These are phyloP conservation scores for Minunthozetes semirufus DNA, from an alignment of 2,888 invertebrate genomes.

Conservation along the genomic window DNA sequence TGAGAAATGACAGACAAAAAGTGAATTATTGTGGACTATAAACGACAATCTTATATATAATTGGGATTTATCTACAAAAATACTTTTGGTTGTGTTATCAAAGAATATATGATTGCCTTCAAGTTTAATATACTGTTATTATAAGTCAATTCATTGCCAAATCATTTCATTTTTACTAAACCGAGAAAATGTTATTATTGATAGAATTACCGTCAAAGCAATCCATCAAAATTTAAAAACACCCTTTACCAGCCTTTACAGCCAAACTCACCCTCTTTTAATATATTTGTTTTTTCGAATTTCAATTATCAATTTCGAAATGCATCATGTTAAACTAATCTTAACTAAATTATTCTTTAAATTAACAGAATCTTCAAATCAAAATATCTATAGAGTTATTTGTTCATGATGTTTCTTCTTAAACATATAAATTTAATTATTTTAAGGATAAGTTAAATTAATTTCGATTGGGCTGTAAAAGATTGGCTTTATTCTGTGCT, in stretches of 20 bases:
- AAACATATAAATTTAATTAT: too few relatives aligned
- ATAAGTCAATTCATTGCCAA: conserved; percentile 24
- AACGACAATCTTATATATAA: conserved; percentile 2
- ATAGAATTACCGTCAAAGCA: background rate
- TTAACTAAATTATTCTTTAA: too few relatives aligned
- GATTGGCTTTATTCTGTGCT: background rate
- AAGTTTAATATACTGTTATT: conserved; percentile 27
- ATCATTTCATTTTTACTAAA: conserved; percentile 26
- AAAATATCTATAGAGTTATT: too few relatives aligned
- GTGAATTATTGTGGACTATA: background rate
- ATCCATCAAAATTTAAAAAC: background rate
- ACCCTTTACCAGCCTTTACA: background rate
- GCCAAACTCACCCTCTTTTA: too few relatives aligned
- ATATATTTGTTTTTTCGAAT: too few relatives aligned
- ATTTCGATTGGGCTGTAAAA: too few relatives aligned
- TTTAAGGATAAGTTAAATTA: too few relatives aligned
- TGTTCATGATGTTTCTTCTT: too few relatives aligned
- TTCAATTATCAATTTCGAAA: too few relatives aligned
- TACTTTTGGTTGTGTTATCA: conserved; percentile 32
- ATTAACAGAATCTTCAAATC: too few relatives aligned
- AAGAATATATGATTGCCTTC: conserved; percentile 31
- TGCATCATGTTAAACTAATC: too few relatives aligned
- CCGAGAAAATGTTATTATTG: background rate
- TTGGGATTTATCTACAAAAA: background rate
- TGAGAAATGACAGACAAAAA: too few relatives aligned